A percentile compares a stretch with the other conserved stretches of the same genome.
These are phyloP conservation scores for Dasyurus viverrinus DNA, from an alignment of 2,113 vertebrate genomes.

Conservation along the genomic window DNA sequence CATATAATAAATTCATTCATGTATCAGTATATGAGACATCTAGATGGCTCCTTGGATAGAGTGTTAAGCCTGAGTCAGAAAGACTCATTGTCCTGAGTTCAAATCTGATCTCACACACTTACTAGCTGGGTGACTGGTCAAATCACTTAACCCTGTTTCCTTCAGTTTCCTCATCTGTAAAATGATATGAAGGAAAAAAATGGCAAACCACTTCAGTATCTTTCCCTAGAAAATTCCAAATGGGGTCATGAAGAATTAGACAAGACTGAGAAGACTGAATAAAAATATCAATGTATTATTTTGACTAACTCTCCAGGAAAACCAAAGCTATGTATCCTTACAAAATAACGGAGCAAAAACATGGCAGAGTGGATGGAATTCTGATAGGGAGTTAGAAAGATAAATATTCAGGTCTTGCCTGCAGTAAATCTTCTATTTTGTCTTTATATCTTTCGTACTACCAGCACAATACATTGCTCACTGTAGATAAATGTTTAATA, in stretches of 20 bases:
- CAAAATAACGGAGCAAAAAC: neutral
- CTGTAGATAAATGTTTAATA: neutral
- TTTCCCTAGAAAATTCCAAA: too few species aligned
- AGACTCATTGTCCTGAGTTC: too few species aligned
- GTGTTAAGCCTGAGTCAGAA: too few species aligned
- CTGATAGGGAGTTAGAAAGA: neutral
- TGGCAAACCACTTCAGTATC: too few species aligned
- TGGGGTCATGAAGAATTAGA: too few species aligned
- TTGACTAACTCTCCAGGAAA: neutral
- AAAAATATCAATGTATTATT: neutral
- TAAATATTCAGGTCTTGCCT: neutral
- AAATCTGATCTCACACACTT: too few species aligned
- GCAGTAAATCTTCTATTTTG: neutral
- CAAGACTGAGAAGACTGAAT: too few species aligned
- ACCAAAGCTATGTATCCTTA: neutral
- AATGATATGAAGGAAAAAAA: too few species aligned
- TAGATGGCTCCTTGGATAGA: too few species aligned
- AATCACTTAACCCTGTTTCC: too few species aligned
- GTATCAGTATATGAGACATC: neutral
- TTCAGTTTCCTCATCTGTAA: too few species aligned
- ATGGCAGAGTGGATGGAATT: neutral
- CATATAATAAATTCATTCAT: neutral
- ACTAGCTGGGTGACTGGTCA: too few species aligned
- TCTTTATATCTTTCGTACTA: neutral
- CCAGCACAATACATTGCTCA: neutral